Evolutionary conservation across 2,888 invertebrate genomes (phyloP), one percentile per base, ranked within the genome.

Genomic region (Syritta pipiens): DNA sequence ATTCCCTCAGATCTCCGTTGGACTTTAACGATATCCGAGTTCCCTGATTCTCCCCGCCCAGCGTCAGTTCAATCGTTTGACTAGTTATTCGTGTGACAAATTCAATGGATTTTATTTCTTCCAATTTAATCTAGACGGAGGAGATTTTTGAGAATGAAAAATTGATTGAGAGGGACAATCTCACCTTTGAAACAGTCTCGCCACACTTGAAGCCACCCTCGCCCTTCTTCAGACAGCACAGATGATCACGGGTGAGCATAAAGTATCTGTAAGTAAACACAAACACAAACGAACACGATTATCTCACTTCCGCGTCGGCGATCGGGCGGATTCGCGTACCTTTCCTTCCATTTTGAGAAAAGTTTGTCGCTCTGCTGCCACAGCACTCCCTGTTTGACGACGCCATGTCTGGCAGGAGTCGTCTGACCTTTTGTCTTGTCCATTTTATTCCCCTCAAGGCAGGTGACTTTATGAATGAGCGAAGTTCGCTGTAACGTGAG

Each of bases 321-420:
- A 9, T 35, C 14, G 2, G n/a, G 10, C 9, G 28, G 1, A 17
- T 7, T 7, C 17, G 4, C 71, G 22, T 51, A 79, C 79, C 79
- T 67, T 55, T 79, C 67, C 51, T 79, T 79, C 79, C 79, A 79
- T 32, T 79, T 74, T 22, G 79, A 68, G 37, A 79, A 79, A 9
- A 79, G 9, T 14, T 67, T 79, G 53, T 79, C 79, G 20, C 55
- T 79, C 44, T 79, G 79, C 26, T 79, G 74, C 79, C 79, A 79
- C 14, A 79, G 79, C 17, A 79, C 26, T 22, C 79, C 79, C 32
- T 79, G 79, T 59, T 79, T 79, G 79, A 79, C 68, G 79, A 79
- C 79, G 26, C 79, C 79, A 26, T 68, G 79, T 74, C 74, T 79
- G 37, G 55, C 35, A 2, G 67, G 55, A 24, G 49, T 14, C 37